These are phyloP conservation scores for Pitta sordida DNA, from an alignment of 2,113 vertebrate species.

Conservation along the genomic window DNA sequence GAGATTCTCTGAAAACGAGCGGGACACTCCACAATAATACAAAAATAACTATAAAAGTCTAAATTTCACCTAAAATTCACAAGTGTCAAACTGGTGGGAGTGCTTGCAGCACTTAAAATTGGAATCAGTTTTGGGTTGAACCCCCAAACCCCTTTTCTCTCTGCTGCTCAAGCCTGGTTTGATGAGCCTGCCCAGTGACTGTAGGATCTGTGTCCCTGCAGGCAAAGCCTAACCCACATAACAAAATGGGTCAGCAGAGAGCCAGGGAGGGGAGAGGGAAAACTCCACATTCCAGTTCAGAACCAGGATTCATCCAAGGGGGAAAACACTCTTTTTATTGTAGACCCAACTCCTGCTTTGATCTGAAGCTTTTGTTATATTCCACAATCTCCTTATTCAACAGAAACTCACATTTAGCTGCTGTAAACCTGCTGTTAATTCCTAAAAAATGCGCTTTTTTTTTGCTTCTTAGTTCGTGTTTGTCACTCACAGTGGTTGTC, in stretches of 20 bases:
- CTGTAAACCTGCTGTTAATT: not conserved
- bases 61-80: not conserved
- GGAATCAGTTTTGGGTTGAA: not conserved
- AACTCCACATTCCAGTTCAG: not conserved
- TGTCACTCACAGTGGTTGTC: not conserved
- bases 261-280: not conserved
- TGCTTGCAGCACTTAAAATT: not conserved
- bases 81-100: no score
- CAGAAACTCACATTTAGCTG: not conserved
- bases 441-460: not conserved
- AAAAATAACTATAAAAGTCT: not conserved
- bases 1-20: not conserved
- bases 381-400: not conserved
- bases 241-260: constrained; percentile 51
- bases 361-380: not conserved
- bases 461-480: not conserved
- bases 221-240: constrained; percentile 58
- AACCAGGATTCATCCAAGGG: not conserved
- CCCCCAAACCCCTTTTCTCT: not conserved
- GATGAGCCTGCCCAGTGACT: constrained; percentile 14
- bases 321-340: not conserved
- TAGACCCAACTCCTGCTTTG: not conserved
- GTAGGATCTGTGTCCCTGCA: constrained; percentile 1
- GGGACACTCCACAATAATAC: not conserved
- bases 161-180: not conserved